Evolutionary conservation across 2,888 invertebrate species (phyloP).

Genomic region (Onchidella celtica): DNA sequence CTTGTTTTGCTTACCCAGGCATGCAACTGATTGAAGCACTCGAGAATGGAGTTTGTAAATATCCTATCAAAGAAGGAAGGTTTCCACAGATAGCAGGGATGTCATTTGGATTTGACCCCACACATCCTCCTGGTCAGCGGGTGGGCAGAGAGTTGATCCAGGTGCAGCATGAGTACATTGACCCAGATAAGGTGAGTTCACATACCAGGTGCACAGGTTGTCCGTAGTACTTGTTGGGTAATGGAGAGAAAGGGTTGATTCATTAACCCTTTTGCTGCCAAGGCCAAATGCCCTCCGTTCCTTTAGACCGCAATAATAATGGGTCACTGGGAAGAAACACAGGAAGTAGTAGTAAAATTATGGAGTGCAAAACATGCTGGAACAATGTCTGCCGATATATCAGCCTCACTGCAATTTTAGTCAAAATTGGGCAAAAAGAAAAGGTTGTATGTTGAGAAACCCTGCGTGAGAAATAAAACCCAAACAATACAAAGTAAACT

Average conservation of each 20-base stretch:
- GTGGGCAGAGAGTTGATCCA: conserved; percentile 87
- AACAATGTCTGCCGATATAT: too few relatives aligned
- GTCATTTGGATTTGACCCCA: conserved; percentile 81
- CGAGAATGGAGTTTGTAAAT: conserved; percentile 92
- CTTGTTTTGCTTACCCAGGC: conserved; percentile 80
- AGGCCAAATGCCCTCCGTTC: too few relatives aligned
- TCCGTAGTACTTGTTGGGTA: not conserved
- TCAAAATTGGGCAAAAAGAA: too few relatives aligned
- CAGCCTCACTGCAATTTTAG: too few relatives aligned
- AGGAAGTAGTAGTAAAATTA: too few relatives aligned
- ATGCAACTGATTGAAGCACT: conserved; percentile 86
- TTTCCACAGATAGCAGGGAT: conserved; percentile 90
- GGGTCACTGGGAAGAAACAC: too few relatives aligned
- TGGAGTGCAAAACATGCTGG: too few relatives aligned
- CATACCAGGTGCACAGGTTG: too few relatives aligned
- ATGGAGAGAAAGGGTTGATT: not conserved
- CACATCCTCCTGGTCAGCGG: conserved; percentile 86
- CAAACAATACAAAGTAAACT: too few relatives aligned
- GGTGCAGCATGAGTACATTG: conserved; percentile 92
- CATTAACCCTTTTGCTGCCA: not conserved
- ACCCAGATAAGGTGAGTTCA: conserved; percentile 81
- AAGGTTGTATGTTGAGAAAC: too few relatives aligned
- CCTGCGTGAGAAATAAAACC: too few relatives aligned
- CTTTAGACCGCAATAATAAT: too few relatives aligned
- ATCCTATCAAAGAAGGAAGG: conserved; percentile 92